Conservation (phyloP, 2,888 invertebrate species). For the Lathronympha strigana region DNA sequence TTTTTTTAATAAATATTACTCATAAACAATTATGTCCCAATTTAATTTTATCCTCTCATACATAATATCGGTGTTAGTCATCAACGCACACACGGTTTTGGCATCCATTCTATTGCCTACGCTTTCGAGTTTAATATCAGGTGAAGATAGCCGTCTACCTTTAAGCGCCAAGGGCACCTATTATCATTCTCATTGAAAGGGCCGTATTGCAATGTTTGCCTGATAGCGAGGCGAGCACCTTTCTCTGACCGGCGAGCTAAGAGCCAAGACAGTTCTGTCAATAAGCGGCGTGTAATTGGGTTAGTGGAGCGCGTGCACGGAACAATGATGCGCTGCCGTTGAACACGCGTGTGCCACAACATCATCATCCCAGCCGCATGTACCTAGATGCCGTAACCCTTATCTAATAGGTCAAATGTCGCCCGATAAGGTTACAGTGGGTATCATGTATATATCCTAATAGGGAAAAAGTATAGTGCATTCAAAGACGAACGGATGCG, state of each 20-base stretch:
- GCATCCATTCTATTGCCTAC: constrained; percentile 35
- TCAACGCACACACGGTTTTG: constrained; percentile 24
- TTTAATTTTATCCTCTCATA: constrained; percentile 10
- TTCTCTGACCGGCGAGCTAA: constrained; percentile 64
- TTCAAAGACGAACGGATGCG: constrained; percentile 51
- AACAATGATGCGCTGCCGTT: constrained; percentile 62
- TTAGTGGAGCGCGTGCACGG: constrained; percentile 73
- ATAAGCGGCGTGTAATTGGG: constrained; percentile 77
- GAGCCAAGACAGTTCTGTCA: constrained; percentile 80
- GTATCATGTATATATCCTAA: constrained; percentile 8
- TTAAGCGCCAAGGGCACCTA: constrained; percentile 30
- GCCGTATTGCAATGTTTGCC: constrained; percentile 20
- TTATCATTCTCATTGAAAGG: constrained; percentile 26
- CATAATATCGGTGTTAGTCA: constrained; percentile 32
- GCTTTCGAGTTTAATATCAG: constrained; percentile 32
- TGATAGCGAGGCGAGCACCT: constrained; percentile 51
- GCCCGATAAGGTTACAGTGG: constrained; percentile 18
- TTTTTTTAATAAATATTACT: not conserved
- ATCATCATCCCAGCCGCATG: constrained; percentile 42
- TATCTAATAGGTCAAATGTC: constrained; percentile 50
- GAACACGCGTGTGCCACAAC: constrained; percentile 54
- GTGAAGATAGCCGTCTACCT: constrained; percentile 33
- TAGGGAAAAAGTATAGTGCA: constrained; percentile 17
- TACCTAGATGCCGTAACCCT: constrained; percentile 43
- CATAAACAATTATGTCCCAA: not conserved